Evolutionary conservation across 2,797 vertebrate species (phyloP).

Genomic region (Podarcis lilfordi): DNA sequence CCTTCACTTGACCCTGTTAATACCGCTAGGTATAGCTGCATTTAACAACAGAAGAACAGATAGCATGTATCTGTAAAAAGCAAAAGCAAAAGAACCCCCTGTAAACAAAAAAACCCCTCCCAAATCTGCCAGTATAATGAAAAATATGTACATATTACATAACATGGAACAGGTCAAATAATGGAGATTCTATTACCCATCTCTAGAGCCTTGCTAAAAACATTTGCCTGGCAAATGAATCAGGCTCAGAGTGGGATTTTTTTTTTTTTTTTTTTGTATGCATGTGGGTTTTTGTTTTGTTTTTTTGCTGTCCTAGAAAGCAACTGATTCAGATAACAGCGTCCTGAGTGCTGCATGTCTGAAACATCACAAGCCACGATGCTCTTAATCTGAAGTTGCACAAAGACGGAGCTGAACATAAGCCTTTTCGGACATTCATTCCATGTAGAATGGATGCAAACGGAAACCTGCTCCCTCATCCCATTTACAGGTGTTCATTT

Average conservation of each 20-base stretch:
- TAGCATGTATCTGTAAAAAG: neutral
- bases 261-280: neutral
- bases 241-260: neutral
- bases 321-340: neutral
- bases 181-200: neutral
- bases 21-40: conserved; percentile 22
- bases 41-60: conserved; percentile 7
- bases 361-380: neutral
- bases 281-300: neutral
- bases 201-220: conserved; percentile 13
- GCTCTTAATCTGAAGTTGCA: neutral
- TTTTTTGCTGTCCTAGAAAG: neutral
- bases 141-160: neutral
- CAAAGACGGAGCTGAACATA: neutral
- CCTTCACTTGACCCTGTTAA: conserved; percentile 33
- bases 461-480: neutral
- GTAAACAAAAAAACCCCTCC: neutral
- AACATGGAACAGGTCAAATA: neutral
- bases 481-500: no score
- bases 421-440: neutral
- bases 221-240: conserved; percentile 22
- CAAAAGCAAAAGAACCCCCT: neutral
- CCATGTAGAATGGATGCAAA: neutral
- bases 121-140: conserved; percentile 5
- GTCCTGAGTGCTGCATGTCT: neutral